phyloP scores from a whole-genome alignment of 2,888 invertebrate species.

The Chrysodeixis includens region DNA sequence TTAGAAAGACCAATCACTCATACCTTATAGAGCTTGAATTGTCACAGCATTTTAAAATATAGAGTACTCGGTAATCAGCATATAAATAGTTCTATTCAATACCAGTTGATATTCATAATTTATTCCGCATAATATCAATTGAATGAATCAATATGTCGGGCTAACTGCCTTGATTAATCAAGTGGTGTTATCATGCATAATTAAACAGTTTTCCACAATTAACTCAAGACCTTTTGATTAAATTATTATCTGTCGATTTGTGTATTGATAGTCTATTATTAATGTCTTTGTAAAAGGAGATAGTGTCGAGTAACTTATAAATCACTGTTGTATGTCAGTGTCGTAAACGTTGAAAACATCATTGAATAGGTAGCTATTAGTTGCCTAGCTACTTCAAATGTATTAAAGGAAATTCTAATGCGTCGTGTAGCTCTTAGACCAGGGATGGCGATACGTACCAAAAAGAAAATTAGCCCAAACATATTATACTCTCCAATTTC shows the following conservation, averaged over 20 bases:
- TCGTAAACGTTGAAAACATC: background rate
- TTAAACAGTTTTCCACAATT: conserved; percentile 41
- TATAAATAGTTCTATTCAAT: conserved; percentile 26
- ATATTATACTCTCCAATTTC: no score
- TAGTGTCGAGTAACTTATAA: conserved; percentile 5
- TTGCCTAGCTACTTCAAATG: no score
- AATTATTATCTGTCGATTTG: conserved; percentile 27
- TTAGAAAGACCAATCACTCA: background rate
- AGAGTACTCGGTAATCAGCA: conserved; percentile 7
- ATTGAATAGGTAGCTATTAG: background rate
- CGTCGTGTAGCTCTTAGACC: no score
- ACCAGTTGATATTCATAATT: conserved; percentile 20
- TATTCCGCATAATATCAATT: conserved; percentile 30
- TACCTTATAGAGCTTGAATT: conserved; percentile 1
- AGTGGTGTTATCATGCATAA: conserved; percentile 34
- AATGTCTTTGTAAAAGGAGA: background rate
- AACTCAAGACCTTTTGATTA: conserved; percentile 14
- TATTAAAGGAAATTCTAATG: no score
- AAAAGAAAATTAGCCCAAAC: no score
- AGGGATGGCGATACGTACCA: no score
- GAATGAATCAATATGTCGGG: conserved; percentile 21
- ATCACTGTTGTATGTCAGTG: background rate
- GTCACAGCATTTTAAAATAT: conserved; percentile 3
- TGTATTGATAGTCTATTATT: conserved; percentile 17
- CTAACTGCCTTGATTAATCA: conserved; percentile 29